Conservation (phyloP, 1,140 invertebrate species). For the Scaptomyza graminum region DNA sequence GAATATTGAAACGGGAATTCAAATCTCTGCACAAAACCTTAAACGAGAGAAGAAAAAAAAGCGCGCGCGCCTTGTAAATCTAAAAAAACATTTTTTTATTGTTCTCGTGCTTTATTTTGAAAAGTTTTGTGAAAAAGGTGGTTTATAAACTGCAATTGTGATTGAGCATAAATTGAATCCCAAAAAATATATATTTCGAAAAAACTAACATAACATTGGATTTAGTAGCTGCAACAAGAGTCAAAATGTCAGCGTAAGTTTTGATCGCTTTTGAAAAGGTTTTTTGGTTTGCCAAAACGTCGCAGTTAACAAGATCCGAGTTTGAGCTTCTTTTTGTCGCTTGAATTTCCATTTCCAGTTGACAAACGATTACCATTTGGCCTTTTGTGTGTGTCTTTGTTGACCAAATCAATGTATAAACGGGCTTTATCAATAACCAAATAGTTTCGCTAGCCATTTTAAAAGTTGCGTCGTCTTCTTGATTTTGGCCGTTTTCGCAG, state of each 20-base stretch:
- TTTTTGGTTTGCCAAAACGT: slow-evolving; percentile 7
- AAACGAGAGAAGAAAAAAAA: slow-evolving; percentile 16
- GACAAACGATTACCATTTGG: slow-evolving; percentile 1
- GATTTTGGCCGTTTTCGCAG: slow-evolving; percentile 19
- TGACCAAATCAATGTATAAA: not conserved
- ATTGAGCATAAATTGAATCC: not conserved
- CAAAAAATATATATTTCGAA: not conserved
- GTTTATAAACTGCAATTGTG: not conserved
- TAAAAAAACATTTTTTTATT: slow-evolving; percentile 3
- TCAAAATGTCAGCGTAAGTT: slow-evolving; percentile 51
- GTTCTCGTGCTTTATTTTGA: not conserved
- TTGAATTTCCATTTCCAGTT: slow-evolving; percentile 20
- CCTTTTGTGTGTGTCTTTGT: slow-evolving; percentile 18
- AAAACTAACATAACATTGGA: not conserved
- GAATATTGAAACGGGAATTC: slow-evolving; percentile 31
- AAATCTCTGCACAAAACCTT: slow-evolving; percentile 8
- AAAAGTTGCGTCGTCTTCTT: slow-evolving; percentile 2
- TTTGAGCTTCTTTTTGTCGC: not conserved
- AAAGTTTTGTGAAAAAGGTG: slow-evolving; percentile 1
- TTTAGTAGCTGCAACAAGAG: slow-evolving; percentile 2
- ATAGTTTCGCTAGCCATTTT: no score
- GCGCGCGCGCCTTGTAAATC: slow-evolving; percentile 9
- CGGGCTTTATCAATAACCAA: no score
- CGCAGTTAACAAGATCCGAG: slow-evolving; percentile 1
- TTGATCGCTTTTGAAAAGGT: slow-evolving; percentile 1